Conservation (phyloP, 2,113 vertebrate species). For the Notothenia coriiceps region DNA sequence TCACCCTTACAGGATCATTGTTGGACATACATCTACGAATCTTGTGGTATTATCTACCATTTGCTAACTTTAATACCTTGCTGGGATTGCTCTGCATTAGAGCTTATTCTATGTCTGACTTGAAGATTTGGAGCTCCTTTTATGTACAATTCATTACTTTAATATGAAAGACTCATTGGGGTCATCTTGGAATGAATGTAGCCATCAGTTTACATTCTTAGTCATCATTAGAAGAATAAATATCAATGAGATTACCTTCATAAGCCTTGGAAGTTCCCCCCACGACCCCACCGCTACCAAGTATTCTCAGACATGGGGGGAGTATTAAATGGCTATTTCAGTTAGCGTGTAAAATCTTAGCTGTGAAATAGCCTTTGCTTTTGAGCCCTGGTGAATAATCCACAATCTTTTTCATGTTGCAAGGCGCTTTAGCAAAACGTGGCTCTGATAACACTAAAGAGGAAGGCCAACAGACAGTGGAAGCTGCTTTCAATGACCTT, state of each 20-base stretch:
- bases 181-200: conserved; percentile 75
- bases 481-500: conserved; percentile 82
- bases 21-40: conserved; percentile 78
- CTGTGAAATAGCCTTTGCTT: conserved; percentile 68
- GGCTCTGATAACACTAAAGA: conserved; percentile 76
- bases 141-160: conserved; percentile 81
- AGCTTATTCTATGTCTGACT: conserved; percentile 73
- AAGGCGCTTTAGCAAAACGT: conserved; percentile 63
- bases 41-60: conserved; percentile 82
- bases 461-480: conserved; percentile 71
- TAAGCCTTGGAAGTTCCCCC: conserved; percentile 74
- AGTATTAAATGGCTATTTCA: conserved; percentile 75
- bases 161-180: conserved; percentile 77
- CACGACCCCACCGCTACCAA: conserved; percentile 39
- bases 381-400: conserved; percentile 70
- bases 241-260: conserved; percentile 83
- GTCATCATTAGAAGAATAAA: conserved; percentile 85
- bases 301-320: conserved; percentile 65
- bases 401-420: conserved; percentile 75
- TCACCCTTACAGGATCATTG: conserved; percentile 76
- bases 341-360: conserved; percentile 66
- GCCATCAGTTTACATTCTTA: conserved; percentile 80
- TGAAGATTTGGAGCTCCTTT: conserved; percentile 75
- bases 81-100: conserved; percentile 73
- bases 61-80: conserved; percentile 83